Evolutionary conservation across 1,140 invertebrate genomes (phyloP).

Genomic region (Drosophila baimaii): DNA sequence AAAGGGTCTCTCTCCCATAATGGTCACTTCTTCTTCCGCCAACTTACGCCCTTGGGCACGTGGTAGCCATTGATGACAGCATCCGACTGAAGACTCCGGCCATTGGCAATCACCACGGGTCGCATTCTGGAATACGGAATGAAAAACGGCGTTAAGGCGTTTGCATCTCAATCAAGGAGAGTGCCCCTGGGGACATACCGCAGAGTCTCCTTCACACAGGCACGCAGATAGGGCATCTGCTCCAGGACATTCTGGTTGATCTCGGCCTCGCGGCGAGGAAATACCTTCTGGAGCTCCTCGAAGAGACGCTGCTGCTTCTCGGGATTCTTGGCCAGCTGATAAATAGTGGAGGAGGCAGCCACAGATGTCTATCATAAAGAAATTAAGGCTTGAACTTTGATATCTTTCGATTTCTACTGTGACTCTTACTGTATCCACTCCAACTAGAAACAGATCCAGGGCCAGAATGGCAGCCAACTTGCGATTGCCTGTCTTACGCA

Average conservation of each 20-base stretch:
- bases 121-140: conserved; percentile 90
- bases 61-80: conserved; percentile 92
- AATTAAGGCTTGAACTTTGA: background rate
- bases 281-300: conserved; percentile 88
- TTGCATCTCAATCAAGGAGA: conserved; percentile 7
- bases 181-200: conserved; percentile 85
- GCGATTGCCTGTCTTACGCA: conserved; percentile 87
- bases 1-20: background rate
- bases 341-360: conserved; percentile 90
- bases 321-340: conserved; percentile 90
- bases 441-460: conserved; percentile 93
- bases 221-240: conserved; percentile 91
- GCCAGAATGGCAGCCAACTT: conserved; percentile 91
- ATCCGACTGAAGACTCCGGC: conserved; percentile 91
- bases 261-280: conserved; percentile 85
- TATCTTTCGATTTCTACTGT: background rate
- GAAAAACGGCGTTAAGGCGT: background rate
- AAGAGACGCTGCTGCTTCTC: conserved; percentile 90
- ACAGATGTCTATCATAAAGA: conserved; percentile 89
- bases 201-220: conserved; percentile 95
- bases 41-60: conserved; percentile 93
- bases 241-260: conserved; percentile 89
- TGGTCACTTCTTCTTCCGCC: background rate
- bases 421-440: conserved; percentile 92
- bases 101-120: conserved; percentile 94